Conservation (phyloP, 2,113 vertebrate species). For the Chiloscyllium plagiosum region DNA sequence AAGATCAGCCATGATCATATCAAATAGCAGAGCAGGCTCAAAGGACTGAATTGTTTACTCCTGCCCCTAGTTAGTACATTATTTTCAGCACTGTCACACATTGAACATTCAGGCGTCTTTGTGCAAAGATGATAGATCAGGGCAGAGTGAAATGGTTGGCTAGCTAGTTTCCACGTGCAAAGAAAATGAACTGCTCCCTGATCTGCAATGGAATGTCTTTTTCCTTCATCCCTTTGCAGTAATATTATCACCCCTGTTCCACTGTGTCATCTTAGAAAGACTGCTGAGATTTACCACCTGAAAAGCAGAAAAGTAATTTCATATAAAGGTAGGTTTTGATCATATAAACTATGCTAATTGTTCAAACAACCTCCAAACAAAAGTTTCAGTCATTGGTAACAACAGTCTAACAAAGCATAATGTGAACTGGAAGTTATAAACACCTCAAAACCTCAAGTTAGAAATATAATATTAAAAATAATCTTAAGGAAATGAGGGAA, state of each 20-base stretch:
- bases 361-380: background rate
- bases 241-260: background rate
- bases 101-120: too few species aligned
- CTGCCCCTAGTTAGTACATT: too few species aligned
- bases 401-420: background rate
- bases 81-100: too few species aligned
- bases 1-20: too few species aligned
- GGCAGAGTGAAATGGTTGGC: background rate
- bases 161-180: background rate
- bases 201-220: background rate
- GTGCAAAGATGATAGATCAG: background rate
- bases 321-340: background rate
- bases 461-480: background rate
- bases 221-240: background rate
- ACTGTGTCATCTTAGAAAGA: background rate
- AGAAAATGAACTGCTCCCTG: background rate
- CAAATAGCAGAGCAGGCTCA: too few species aligned
- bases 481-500: background rate
- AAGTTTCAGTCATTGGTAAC: background rate
- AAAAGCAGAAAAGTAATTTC: background rate
- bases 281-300: background rate
- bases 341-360: background rate
- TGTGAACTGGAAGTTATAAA: background rate
- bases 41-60: too few species aligned
- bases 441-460: background rate